Conservation (phyloP, 1,140 invertebrate species). For the Aphelenchoides fujianensis region DNA sequence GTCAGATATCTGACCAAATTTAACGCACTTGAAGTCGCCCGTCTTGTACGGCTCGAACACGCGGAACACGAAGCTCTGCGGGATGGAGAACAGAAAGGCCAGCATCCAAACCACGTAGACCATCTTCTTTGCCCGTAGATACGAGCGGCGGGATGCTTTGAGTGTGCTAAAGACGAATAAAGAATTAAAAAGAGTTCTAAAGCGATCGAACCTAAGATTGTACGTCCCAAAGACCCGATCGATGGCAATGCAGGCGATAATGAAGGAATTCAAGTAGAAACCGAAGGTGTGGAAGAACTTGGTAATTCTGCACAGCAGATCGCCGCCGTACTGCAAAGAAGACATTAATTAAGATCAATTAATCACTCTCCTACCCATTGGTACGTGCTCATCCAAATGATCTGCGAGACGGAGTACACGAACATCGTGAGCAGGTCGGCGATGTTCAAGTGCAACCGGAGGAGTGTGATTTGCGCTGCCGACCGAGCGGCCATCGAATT, state of each 20-base stretch:
- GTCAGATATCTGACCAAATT: too few relatives aligned
- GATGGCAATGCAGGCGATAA: slow-evolving; percentile 59
- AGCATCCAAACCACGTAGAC: slow-evolving; percentile 47
- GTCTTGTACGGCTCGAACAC: slow-evolving; percentile 53
- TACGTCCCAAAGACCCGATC: slow-evolving; percentile 57
- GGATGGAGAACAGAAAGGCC: slow-evolving; percentile 50
- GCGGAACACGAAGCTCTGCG: slow-evolving; percentile 54
- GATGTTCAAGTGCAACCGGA: slow-evolving; percentile 54
- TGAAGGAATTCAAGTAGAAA: slow-evolving; percentile 60
- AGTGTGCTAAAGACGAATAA: slow-evolving; percentile 42
- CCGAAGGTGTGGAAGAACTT: slow-evolving; percentile 61
- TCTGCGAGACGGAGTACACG: slow-evolving; percentile 55
- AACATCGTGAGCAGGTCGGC: slow-evolving; percentile 58
- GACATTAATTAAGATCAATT: too few relatives aligned
- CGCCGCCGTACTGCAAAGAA: slow-evolving; percentile 59
- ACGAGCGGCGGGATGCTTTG: slow-evolving; percentile 43
- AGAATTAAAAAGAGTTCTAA: slow-evolving; percentile 15
- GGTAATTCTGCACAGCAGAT: slow-evolving; percentile 52
- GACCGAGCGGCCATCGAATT: neutral
- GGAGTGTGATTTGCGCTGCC: slow-evolving; percentile 44
- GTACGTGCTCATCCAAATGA: slow-evolving; percentile 59
- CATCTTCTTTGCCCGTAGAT: slow-evolving; percentile 45
- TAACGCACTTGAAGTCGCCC: slow-evolving; percentile 52
- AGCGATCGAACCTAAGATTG: slow-evolving; percentile 48
- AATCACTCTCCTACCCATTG: too few relatives aligned